Evolutionary conservation across 2,113 vertebrate species (phyloP), one percentile per base, ranked within the genome.

Genomic region (Cryptomyrus ogoouensis): DNA sequence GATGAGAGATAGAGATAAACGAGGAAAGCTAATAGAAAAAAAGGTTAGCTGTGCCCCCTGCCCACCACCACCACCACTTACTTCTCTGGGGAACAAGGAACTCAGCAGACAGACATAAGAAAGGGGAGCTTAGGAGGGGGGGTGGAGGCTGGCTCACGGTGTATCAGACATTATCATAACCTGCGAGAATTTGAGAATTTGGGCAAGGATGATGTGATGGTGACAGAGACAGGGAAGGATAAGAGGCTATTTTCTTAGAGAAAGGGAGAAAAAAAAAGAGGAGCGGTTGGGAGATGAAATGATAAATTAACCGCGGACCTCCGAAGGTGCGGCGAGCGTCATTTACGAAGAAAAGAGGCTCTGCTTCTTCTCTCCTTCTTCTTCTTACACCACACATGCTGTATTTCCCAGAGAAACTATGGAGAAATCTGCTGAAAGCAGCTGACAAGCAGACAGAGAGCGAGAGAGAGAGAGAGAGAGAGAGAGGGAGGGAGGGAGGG

Each of bases 81-180:
- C 91, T 92, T 87, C 94, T 92, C 91, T 80, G 62, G 91, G 94
- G 94, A 94, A 91, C 88, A 74, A 92, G 92, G 88, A 94, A 94
- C 94, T 94, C 94, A 90, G 91, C 93, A 94, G 94, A 87, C 49
- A 62, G 83, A 93, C 92, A 92, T 91, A 89, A 93, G 94, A 94
- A 92, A 91, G 88, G 92, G 70, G 7, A 6, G 9, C 21, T 35
- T 50, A 17, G 50, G 13, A 0, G 27, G 84, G 42, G 85, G 35
- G 85, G 21, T 13, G 83, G 91, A 91, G 90, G 91, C 88, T 89
- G 91, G 92, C 12, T 39, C 13, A 91, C 92, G 91, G 92, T 74
- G 6, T 47, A 88, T 94, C 87, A 91, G 84, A 89, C 89, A 56
- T 90, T 91, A 77, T 92, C 91, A 91, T 39, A 77, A 39, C 31